phyloP scores from a whole-genome alignment of 2,888 invertebrate species.

The Rhogogaster chlorosoma region DNA sequence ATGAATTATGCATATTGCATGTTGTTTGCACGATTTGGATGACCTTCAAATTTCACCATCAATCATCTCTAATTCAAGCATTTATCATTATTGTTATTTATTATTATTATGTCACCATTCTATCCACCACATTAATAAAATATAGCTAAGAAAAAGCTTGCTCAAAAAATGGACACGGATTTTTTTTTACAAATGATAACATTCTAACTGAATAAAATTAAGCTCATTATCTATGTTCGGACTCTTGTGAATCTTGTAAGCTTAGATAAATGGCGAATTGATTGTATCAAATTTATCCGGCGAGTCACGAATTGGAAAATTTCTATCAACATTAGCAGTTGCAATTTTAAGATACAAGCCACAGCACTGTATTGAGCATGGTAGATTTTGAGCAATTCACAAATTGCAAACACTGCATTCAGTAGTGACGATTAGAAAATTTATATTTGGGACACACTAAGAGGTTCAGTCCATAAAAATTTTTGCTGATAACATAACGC shows the following conservation, averaged over 20 bases:
- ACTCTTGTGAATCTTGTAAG: background rate
- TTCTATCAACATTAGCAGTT: conserved; percentile 49
- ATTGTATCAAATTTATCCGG: background rate
- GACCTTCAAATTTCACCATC: background rate
- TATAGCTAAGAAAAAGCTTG: background rate
- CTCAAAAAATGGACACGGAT: background rate
- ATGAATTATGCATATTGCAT: background rate
- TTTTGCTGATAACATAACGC: conserved; percentile 60
- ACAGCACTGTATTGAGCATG: conserved; percentile 31
- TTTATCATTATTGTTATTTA: background rate
- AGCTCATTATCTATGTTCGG: background rate
- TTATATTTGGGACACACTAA: background rate
- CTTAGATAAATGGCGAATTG: background rate
- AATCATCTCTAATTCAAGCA: background rate
- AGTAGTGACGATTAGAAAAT: background rate
- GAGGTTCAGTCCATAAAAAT: conserved; percentile 59
- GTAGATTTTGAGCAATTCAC: conserved; percentile 22
- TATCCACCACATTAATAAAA: background rate
- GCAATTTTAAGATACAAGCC: conserved; percentile 56
- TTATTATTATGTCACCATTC: background rate
- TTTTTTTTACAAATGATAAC: background rate
- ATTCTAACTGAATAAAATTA: background rate
- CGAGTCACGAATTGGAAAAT: conserved; percentile 12
- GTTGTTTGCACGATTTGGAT: background rate
- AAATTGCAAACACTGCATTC: conserved; percentile 24